Evolutionary conservation across 2,113 vertebrate genomes (phyloP).

Genomic region (Brachyhypopomus gauderio): DNA sequence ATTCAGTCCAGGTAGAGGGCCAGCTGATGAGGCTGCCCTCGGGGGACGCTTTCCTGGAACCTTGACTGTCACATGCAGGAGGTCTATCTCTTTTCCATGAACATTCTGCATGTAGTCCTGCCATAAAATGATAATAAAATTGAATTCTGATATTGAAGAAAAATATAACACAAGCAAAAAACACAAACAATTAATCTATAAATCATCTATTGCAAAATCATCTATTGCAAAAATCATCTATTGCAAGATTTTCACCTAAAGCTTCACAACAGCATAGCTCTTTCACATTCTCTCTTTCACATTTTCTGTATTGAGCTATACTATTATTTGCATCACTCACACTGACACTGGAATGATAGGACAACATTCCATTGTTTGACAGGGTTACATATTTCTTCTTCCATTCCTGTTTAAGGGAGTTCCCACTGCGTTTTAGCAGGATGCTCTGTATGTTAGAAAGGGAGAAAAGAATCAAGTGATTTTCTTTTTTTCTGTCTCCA

Average conservation of each 20-base stretch:
- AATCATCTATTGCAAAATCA: background rate
- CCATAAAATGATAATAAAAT: background rate
- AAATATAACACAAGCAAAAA: background rate
- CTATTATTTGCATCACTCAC: constrained; percentile 64
- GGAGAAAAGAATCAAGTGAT: background rate
- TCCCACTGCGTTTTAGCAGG: constrained; percentile 90
- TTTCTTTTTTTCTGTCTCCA: too few species aligned
- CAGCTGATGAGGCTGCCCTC: constrained; percentile 83
- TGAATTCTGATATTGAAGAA: too few species aligned
- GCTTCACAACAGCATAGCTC: too few species aligned
- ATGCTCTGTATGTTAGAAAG: constrained; percentile 76
- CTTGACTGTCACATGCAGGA: constrained; percentile 93
- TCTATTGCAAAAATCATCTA: background rate
- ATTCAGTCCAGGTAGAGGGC: constrained; percentile 81
- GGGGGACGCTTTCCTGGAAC: constrained; percentile 95
- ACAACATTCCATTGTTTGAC: constrained; percentile 86
- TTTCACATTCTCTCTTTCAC: too few species aligned
- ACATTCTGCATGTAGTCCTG: constrained; percentile 90
- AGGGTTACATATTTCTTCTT: constrained; percentile 97
- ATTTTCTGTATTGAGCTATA: too few species aligned
- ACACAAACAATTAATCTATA: constrained; percentile 10
- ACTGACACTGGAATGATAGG: constrained; percentile 90
- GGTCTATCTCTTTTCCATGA: constrained; percentile 93
- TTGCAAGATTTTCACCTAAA: background rate
- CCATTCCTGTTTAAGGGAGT: constrained; percentile 97